phyloP scores from a whole-genome alignment of 1,140 invertebrate species.

The Scylla paramamosain region DNA sequence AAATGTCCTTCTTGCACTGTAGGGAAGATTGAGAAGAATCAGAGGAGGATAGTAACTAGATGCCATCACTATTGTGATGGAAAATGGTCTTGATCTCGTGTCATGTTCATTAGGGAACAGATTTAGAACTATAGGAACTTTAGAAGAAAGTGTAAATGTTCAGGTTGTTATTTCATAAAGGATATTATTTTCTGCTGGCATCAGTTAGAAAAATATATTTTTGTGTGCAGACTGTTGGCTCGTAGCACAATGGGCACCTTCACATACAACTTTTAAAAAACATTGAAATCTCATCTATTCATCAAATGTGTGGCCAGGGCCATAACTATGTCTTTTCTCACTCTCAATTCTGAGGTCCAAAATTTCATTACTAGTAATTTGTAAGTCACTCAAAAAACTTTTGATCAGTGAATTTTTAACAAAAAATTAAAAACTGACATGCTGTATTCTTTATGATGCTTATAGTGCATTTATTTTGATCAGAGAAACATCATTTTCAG shows the following conservation, averaged over 20 bases:
- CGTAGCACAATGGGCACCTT: not conserved
- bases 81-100: conserved; percentile 35
- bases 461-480: too few species aligned
- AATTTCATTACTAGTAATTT: too few species aligned
- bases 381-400: too few species aligned
- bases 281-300: conserved; percentile 8
- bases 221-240: conserved; percentile 8
- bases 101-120: conserved; percentile 24
- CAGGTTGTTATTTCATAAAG: conserved; percentile 21
- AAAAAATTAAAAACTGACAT: too few species aligned
- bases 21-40: not conserved
- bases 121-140: not conserved
- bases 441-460: too few species aligned
- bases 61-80: not conserved
- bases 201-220: conserved; percentile 34
- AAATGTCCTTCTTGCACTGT: not conserved
- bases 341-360: too few species aligned
- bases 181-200: conserved; percentile 17
- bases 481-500: too few species aligned
- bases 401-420: too few species aligned
- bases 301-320: too few species aligned
- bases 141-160: not conserved
- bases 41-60: not conserved
- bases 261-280: not conserved
- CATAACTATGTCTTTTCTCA: too few species aligned